Evolutionary conservation across 1,140 invertebrate species (phyloP).

Genomic region (Euura lappo): DNA sequence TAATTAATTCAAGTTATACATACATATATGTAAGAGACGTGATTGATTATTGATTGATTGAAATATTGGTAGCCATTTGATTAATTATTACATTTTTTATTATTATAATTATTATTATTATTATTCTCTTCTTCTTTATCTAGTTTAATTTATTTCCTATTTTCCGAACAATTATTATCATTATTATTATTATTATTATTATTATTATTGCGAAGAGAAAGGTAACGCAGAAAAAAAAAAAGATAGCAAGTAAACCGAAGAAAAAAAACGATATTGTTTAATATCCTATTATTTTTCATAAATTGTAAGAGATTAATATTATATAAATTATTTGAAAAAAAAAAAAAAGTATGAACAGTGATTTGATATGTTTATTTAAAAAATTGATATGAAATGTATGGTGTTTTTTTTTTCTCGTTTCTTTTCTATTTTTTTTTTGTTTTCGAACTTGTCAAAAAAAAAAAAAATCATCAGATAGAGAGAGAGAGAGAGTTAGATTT

Average conservation of each 20-base stretch:
- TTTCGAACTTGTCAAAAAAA: not conserved
- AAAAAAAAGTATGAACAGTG: not conserved
- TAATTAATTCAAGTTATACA: too few species aligned
- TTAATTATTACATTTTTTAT: too few species aligned
- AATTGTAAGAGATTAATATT: too few species aligned
- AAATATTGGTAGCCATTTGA: too few species aligned
- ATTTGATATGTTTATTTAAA: too few species aligned
- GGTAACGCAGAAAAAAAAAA: not conserved
- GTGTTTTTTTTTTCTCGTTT: not conserved
- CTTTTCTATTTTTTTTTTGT: not conserved
- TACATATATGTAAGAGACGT: too few species aligned
- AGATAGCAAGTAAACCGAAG: slow-evolving; percentile 12
- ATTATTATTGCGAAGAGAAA: not conserved
- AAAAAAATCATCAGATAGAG: not conserved
- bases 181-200: not conserved
- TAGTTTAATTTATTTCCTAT: not conserved
- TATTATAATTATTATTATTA: too few species aligned
- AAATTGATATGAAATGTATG: slow-evolving; percentile 12
- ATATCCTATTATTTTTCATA: too few species aligned
- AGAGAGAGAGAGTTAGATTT: not conserved
- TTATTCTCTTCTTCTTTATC: too few species aligned
- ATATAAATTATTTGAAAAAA: not conserved
- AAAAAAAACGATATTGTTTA: not conserved
- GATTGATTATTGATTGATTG: too few species aligned
- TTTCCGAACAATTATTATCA: not conserved